Evolutionary conservation across 2,797 vertebrate species (phyloP), one percentile per base, ranked within the genome.

Genomic region (Pantherophis alleghaniensis): DNA sequence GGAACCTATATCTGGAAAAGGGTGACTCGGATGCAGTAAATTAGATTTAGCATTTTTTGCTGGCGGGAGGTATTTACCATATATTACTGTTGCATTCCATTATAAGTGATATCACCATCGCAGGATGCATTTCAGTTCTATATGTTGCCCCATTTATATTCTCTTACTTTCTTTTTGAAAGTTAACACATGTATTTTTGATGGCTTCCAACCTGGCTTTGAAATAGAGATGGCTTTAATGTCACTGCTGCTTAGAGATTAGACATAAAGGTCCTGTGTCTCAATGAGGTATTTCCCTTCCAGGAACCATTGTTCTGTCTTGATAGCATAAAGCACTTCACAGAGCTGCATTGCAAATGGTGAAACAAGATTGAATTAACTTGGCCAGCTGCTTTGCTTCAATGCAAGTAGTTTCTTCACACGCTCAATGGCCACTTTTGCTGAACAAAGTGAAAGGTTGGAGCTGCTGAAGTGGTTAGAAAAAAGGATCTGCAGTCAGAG

Each of bases 1-100:
- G 89, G 96, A 96, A 93, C 37, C 2, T 89, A 91, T 95, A 96
- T 95, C 92, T 74, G 90, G 90, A 97, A 92, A 57, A n/a, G 93
- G 94, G 51, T 93, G 91, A 37, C 74, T 91, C 93, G 94, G 88
- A 94, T 57, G 93, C 13, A 94, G 91, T 93, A 93, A 95, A 93
- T 93, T 93, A 91, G 32, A 79, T 94, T 96, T 93, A 94, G 53
- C 74, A 47, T 14, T 93, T 89, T 89, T 66, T 47, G 37, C 26
- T 92, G 87, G 26, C 13, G 2, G 66, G 59, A 57, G 28, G 91
- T 79, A 59, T 91, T 95, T 96, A n/a, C 7, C n/a, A 20, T 37
- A 37, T 91, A 6, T 14, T 95, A 94, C 90, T 56, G 60, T 95
- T 61, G 5, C 26, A 47, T 56, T 94, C 28, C 66, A 90, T 53